A percentile compares a stretch with the other conserved stretches of the same genome.
phyloP scores from a whole-genome alignment of 1,140 invertebrate species.

The Hypsibius dujardini region DNA sequence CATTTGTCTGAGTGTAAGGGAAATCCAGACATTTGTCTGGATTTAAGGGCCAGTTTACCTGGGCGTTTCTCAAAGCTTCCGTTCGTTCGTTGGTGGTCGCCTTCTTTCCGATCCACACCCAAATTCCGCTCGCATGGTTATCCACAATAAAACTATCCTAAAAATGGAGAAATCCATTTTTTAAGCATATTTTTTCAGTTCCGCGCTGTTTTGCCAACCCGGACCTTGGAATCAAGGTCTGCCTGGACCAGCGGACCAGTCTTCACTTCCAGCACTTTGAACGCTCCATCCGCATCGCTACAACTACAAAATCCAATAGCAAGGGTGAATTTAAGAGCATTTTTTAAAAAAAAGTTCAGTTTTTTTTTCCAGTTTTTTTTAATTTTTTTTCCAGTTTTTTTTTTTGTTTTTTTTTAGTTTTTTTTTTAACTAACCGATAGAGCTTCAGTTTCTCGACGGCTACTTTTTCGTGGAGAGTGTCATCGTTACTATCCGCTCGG shows the following conservation, averaged over 20 bases:
- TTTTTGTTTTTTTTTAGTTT: not conserved
- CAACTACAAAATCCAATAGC: not conserved
- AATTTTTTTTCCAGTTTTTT: not conserved
- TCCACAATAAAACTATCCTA: slow-evolving; percentile 71
- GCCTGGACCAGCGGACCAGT: slow-evolving; percentile 55
- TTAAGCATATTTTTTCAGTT: slow-evolving; percentile 11
- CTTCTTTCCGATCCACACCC: slow-evolving; percentile 73
- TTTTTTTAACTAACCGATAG: not conserved
- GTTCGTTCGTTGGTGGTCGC: slow-evolving; percentile 48
- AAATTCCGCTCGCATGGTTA: slow-evolving; percentile 58
- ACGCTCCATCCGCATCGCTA: slow-evolving; percentile 54
- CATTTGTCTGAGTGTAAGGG: not conserved
- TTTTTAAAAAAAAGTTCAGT: slow-evolving; percentile 23
- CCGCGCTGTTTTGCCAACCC: slow-evolving; percentile 15
- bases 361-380: slow-evolving; percentile 22
- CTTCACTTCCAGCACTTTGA: slow-evolving; percentile 70
- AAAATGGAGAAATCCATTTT: slow-evolving; percentile 23
- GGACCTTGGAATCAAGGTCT: slow-evolving; percentile 56
- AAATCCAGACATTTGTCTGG: not conserved
- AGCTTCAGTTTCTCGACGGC: not conserved
- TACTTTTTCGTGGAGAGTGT: slow-evolving; percentile 7
- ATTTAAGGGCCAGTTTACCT: slow-evolving; percentile 32
- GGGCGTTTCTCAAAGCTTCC: slow-evolving; percentile 63
- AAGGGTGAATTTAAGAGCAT: slow-evolving; percentile 32
- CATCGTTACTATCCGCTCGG: slow-evolving; percentile 26